A percentile compares a stretch with the other conserved stretches of the same genome.
phyloP scores from a whole-genome alignment of 2,797 vertebrate species.

The Neoniphon sammara region DNA sequence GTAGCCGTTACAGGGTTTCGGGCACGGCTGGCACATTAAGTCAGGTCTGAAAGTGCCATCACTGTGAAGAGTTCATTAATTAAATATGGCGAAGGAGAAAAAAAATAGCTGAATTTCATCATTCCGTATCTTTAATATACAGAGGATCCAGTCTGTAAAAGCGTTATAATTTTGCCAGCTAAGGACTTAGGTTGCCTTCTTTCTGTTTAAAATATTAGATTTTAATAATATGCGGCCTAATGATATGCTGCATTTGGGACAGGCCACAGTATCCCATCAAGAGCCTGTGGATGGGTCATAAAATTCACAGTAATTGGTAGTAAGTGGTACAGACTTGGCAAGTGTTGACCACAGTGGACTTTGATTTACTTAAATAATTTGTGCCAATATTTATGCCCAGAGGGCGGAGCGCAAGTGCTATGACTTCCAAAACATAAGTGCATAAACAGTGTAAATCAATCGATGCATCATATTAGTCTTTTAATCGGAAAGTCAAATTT shows the following conservation, averaged over 20 bases:
- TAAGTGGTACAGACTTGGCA: conserved; percentile 49
- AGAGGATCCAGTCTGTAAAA: neutral
- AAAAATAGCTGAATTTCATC: conserved; percentile 33
- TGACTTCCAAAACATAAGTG: conserved; percentile 19
- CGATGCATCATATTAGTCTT: neutral
- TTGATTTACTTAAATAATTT: conserved; percentile 38
- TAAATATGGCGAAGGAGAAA: conserved; percentile 33
- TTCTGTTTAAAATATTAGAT: conserved; percentile 26
- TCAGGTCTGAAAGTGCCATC: conserved; percentile 34
- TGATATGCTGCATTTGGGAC: conserved; percentile 40
- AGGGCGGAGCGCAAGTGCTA: neutral
- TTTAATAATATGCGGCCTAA: conserved; percentile 41
- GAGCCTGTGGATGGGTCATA: conserved; percentile 24
- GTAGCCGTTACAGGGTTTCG: neutral
- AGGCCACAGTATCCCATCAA: conserved; percentile 22
- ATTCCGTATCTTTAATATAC: neutral
- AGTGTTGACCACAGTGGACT: conserved; percentile 28
- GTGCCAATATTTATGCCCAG: conserved; percentile 14
- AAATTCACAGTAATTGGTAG: conserved; percentile 47
- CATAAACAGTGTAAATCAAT: conserved; percentile 1
- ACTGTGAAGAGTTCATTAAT: conserved; percentile 50
- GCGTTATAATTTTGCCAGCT: no score
- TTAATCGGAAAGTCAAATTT: neutral
- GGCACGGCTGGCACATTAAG: conserved; percentile 26
- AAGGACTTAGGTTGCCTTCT: conserved; percentile 11